phyloP scores from a whole-genome alignment of 1,140 invertebrate genomes.

The Zaprionus gabonicus region DNA sequence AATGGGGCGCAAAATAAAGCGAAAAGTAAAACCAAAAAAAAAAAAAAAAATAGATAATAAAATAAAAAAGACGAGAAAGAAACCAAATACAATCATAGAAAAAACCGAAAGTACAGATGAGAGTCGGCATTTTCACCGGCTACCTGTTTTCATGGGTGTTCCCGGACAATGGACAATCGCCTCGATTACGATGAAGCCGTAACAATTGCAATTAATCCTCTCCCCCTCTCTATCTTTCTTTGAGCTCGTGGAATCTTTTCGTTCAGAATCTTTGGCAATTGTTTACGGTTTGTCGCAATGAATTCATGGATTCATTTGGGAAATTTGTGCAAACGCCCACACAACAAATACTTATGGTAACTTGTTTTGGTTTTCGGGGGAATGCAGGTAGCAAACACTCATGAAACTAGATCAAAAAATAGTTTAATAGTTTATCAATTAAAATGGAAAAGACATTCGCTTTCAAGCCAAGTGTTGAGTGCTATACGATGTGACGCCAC shows the following conservation, averaged over 20 bases:
- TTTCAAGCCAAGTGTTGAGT: background rate
- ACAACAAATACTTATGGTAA: slow-evolving; percentile 53
- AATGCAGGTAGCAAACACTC: background rate
- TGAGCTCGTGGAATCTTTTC: background rate
- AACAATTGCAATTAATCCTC: slow-evolving; percentile 48
- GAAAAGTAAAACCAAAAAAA: slow-evolving; percentile 16
- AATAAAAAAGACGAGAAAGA: slow-evolving; percentile 8
- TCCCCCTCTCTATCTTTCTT: background rate
- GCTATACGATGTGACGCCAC: slow-evolving; percentile 31
- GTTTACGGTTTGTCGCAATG: slow-evolving; percentile 43
- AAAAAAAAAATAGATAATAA: background rate
- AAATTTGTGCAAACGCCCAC: slow-evolving; percentile 65
- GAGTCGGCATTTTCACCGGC: slow-evolving; percentile 36
- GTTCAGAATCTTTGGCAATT: slow-evolving; percentile 18
- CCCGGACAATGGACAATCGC: slow-evolving; percentile 36
- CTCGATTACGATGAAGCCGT: slow-evolving; percentile 47
- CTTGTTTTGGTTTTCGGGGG: background rate
- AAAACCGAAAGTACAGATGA: slow-evolving; percentile 40
- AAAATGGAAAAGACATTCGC: background rate
- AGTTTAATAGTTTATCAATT: background rate
- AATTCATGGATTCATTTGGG: slow-evolving; percentile 48
- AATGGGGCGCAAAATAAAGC: slow-evolving; percentile 27
- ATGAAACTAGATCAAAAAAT: background rate
- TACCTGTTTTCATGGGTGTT: slow-evolving; percentile 35
- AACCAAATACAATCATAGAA: background rate